Conservation (phyloP, 2,888 invertebrate species). For the Stenolophus ochropezus region DNA sequence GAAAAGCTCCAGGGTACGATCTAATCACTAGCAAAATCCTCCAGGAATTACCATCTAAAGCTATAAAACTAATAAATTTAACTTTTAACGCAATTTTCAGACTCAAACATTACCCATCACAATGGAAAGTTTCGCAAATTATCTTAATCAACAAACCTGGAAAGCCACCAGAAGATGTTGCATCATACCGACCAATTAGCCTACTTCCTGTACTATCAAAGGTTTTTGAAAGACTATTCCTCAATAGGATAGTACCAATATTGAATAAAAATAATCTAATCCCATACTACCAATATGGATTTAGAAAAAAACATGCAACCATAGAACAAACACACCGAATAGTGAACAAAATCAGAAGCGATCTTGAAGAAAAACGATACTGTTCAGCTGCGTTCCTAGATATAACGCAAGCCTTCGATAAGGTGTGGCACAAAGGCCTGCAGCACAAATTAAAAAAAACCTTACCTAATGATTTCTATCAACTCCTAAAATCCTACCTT, state of each 20-base stretch:
- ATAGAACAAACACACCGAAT: slow-evolving; percentile 11
- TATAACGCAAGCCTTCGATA: slow-evolving; percentile 65
- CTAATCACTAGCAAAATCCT: slow-evolving; percentile 57
- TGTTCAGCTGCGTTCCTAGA: slow-evolving; percentile 64
- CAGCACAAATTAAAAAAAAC: slow-evolving; percentile 61
- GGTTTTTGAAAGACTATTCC: too few species aligned
- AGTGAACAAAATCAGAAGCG: too few species aligned
- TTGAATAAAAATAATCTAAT: neutral
- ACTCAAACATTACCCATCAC: slow-evolving; percentile 56
- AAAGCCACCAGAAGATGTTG: neutral
- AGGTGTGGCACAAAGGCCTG: slow-evolving; percentile 64
- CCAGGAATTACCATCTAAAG: slow-evolving; percentile 62
- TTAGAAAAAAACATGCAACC: slow-evolving; percentile 3
- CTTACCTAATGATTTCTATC: slow-evolving; percentile 55
- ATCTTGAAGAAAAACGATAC: slow-evolving; percentile 62
- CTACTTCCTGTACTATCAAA: neutral
- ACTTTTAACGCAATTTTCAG: slow-evolving; percentile 54
- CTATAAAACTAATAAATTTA: slow-evolving; percentile 38
- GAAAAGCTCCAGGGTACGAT: neutral
- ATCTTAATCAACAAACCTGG: neutral
- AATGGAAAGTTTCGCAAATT: neutral
- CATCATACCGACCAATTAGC: too few species aligned
- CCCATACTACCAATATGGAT: neutral
- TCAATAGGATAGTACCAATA: neutral
- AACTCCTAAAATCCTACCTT: slow-evolving; percentile 61